Conservation (phyloP, 1,140 invertebrate species). For the Paraescarpia echinospica region DNA sequence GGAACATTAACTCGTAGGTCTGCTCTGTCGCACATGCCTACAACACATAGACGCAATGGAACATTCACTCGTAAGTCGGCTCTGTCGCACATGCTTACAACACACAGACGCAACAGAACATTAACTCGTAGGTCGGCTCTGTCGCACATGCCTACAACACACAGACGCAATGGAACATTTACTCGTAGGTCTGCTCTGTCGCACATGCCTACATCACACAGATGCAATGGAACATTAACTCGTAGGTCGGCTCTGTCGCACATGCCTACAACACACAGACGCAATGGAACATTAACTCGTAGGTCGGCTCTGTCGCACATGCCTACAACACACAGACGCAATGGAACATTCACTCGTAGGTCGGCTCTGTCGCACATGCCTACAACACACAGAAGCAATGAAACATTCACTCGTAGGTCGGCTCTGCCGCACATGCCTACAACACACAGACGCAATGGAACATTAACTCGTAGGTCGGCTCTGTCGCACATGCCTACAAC, state of each 20-base stretch:
- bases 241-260: not conserved
- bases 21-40: not conserved
- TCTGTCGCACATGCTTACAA: not conserved
- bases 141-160: not conserved
- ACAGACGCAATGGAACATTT: not conserved
- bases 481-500: not conserved
- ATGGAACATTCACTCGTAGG: constrained; percentile 44
- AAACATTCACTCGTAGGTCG: constrained; percentile 40
- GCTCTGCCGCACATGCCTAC: not conserved
- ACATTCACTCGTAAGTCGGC: constrained; percentile 26
- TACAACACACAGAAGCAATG: constrained; percentile 24
- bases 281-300: constrained; percentile 42
- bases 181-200: not conserved
- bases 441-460: not conserved
- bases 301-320: constrained; percentile 22
- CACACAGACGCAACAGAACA: not conserved
- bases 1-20: constrained; percentile 41
- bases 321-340: not conserved
- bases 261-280: not conserved
- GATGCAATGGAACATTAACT: constrained; percentile 12
- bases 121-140: not conserved
- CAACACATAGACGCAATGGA: not conserved
- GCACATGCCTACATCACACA: not conserved
- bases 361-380: not conserved
- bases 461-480: constrained; percentile 29